Base-by-base conservation (phyloP, 2,113 vertebrate species). In the Vombatus ursinus region DNA sequence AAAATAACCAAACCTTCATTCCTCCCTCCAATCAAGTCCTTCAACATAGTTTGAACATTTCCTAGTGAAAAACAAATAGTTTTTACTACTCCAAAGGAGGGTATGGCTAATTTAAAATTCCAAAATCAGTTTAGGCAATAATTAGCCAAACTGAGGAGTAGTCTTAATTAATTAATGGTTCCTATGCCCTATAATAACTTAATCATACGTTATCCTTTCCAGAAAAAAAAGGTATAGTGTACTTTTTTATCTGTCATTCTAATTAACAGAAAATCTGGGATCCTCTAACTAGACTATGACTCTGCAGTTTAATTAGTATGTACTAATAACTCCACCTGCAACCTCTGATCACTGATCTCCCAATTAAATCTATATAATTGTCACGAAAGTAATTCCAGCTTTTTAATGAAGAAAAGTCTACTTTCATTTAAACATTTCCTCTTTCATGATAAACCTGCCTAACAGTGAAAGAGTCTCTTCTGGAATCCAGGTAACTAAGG, bases 61-160 rank as follows among this genome's bases (percentile, higher is more conserved):
- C 8, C 53, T 52, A 93, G 37, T n/a, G 6, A 53, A 53, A 53
- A 25, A 77, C 14, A 95, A 11, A 3, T 26, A 16, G 8, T 91
- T 93, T 90, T 91, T 94, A 31, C 8, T 61, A 89, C 57, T 93
- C 11, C 31, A 49, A 84, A 47, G 52, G 84, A 53, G 77, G 5
- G 9, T 57, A 28, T 61, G 31, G 94, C 48, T 52, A 31, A 84
- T 16, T 84, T 91, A 89, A 94, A 97, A 89, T 54, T 91, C 24
- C 14, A 91, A 28, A 92, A 50, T 95, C 91, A 12, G 12, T n/a
- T 77, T 7, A 22, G 68, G 19, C 37, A 77, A 77, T n/a, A 77
- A n/a, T 77, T 77, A 37, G 16, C 5, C 68, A 77, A 77, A 77
- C 37, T n/a, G 14, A 77, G 37, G 14, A n/a, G 37, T 19, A 77